Evolutionary conservation across 1,140 invertebrate genomes (phyloP), one percentile per base, ranked within the genome.

Genomic region (Ostrea edulis): DNA sequence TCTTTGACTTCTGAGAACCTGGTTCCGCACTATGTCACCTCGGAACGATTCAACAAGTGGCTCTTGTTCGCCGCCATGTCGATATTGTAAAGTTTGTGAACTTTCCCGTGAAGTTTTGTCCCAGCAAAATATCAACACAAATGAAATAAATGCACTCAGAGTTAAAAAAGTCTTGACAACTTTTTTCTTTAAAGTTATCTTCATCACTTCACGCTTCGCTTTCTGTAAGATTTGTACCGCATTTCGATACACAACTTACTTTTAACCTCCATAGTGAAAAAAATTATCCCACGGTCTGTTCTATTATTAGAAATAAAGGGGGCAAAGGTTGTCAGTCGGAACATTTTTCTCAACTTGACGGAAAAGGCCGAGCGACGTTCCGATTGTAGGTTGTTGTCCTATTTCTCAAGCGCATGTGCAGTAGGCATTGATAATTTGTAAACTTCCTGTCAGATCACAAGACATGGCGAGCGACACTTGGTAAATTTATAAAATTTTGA

Each of bases 391-490:
- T 2, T 44, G 35, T 44, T 1, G 1, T 5, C 35, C 35, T 44
- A 44, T 44, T 44, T 44, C 35, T 77, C 14, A 17, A 35, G 68
- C 68, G 68, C 68, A 77, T 35, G 68, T 25, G 8, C 22, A 2
- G 35, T 44, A n/a, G 35, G 25, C 14, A 29, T 35, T 29, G 29
- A 29, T 35, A 35, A 12, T 44, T 44, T 77, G 68, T 77, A 77
- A 77, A 77, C 68, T 77, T 77, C 68, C 68, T 55, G 86, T 81
- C 87, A 86, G 81, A 86, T 90, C 89, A 85, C 86, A 89, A 90
- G 82, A 89, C 82, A 92, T 92, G 91, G 90, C 90, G 82, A 89
- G 90, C 55, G 91, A 92, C 82, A 90, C 91, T 55, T 92, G 91
- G 91, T 92, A 89, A 82, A 14, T 52, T 83, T 51, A 44, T 81